These are phyloP conservation scores for Muscicapa adusta DNA, from an alignment of 2,113 vertebrate species.

Conservation along the genomic window DNA sequence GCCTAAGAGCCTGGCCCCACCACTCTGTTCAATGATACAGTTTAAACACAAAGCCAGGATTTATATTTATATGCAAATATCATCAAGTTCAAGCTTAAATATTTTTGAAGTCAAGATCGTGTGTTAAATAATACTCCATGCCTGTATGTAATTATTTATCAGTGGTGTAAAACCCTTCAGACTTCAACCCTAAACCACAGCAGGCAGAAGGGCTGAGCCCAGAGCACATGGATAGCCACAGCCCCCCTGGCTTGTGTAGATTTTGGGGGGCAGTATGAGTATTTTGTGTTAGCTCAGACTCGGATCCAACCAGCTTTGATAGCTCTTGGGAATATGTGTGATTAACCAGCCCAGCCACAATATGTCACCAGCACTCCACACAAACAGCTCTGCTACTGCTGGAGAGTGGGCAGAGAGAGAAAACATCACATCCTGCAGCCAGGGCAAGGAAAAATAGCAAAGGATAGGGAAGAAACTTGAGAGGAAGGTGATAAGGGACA, in stretches of 20 bases:
- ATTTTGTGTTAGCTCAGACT: neutral
- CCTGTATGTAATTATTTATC: neutral
- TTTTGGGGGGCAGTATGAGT: neutral
- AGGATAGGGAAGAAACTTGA: neutral
- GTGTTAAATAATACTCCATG: neutral
- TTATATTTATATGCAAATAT: neutral
- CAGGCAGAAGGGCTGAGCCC: neutral
- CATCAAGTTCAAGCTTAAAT: neutral
- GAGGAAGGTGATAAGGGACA: neutral
- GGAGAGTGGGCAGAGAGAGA: neutral
- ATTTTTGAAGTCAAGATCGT: neutral
- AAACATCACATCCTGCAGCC: rapidly evolving
- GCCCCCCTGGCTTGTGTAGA: neutral
- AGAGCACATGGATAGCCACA: neutral
- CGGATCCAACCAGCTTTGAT: neutral
- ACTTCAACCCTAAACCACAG: neutral
- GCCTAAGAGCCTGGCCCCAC: neutral
- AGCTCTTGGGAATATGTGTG: conserved; percentile 19
- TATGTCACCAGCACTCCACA: conserved; percentile 67
- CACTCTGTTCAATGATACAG: neutral
- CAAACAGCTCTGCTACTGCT: neutral
- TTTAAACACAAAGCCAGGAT: neutral
- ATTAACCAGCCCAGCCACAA: conserved; percentile 61
- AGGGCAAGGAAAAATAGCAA: neutral
- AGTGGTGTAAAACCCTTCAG: neutral